Evolutionary conservation across 2,797 vertebrate genomes (phyloP), one percentile per base, ranked within the genome.

Genomic region (Echeneis naucrates): DNA sequence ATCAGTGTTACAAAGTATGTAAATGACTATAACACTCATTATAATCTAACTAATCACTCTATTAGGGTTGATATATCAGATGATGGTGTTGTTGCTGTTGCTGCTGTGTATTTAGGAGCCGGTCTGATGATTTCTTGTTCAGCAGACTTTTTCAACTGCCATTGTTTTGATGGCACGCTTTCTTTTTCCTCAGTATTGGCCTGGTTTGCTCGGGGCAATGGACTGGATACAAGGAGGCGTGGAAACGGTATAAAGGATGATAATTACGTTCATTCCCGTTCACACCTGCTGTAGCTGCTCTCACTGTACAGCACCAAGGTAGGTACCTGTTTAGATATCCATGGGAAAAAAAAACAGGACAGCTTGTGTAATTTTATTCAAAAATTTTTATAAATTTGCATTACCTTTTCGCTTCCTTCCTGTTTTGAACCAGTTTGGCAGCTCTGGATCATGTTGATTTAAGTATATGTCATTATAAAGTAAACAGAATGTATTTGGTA

Each of bases 241-340:
- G 82, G 77, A 65, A 5, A 21, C 57, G 24, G 19, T 50, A 74
- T 67, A 62, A 81, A 82, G 63, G 58, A 11, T 27, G 38, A 7
- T 6, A 78, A 32, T 50, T 48, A 69, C 82, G 72, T 73, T 0
- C 16, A 5, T 21, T 75, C 86, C 0, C 72, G 89, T 81, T 83
- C 77, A 90, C 85, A 92, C 90, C 77, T 79, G 89, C 90, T 51
- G 0, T 3, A 32, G 63, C 59, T 19, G 32, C 78, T 6, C 63
- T 47, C 24, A 35, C 13, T 60, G 16, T 8, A 56, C 74, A 68
- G 50, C 61, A 38, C 1, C 68, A 79, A 88, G 88, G 90, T 90
- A 86, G 2, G 85, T 21, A 4, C 23, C 26, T 50, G 51, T 56
- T n/a, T 6, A 30, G 30, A 30, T 30, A 30, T 30, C 3, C n/a